Evolutionary conservation across 2,888 invertebrate genomes (phyloP).

Genomic region (Timema podura): DNA sequence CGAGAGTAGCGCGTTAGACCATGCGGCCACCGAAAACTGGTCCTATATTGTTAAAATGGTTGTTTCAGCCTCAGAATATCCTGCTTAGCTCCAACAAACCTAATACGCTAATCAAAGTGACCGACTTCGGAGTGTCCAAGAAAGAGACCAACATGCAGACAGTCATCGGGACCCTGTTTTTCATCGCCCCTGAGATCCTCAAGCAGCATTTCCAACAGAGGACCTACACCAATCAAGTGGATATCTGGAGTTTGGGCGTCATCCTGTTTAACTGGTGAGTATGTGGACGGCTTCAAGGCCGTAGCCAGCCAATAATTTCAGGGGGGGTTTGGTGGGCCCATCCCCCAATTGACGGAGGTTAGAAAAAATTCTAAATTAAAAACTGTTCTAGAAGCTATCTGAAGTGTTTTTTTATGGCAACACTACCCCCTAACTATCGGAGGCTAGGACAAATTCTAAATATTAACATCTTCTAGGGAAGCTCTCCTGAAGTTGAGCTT

Average conservation of each 20-base stretch:
- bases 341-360: too few species aligned
- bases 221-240: conserved; percentile 70
- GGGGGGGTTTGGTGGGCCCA: too few species aligned
- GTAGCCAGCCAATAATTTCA: too few species aligned
- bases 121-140: conserved; percentile 84
- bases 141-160: conserved; percentile 78
- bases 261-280: conserved; percentile 74
- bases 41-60: conserved; percentile 16
- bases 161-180: conserved; percentile 85
- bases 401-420: too few species aligned
- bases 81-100: conserved; percentile 58
- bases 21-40: not conserved
- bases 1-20: too few species aligned
- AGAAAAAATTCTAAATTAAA: too few species aligned
- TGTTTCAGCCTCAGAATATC: conserved; percentile 67
- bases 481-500: too few species aligned
- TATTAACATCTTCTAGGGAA: too few species aligned
- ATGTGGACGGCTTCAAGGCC: not conserved
- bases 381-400: too few species aligned
- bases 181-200: conserved; percentile 86
- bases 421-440: too few species aligned
- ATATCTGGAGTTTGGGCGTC: conserved; percentile 90
- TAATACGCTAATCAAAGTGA: conserved; percentile 68
- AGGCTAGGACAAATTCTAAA: too few species aligned
- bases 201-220: conserved; percentile 50